phyloP scores from a whole-genome alignment of 2,888 invertebrate species.

The Aporophyla lueneburgensis region DNA sequence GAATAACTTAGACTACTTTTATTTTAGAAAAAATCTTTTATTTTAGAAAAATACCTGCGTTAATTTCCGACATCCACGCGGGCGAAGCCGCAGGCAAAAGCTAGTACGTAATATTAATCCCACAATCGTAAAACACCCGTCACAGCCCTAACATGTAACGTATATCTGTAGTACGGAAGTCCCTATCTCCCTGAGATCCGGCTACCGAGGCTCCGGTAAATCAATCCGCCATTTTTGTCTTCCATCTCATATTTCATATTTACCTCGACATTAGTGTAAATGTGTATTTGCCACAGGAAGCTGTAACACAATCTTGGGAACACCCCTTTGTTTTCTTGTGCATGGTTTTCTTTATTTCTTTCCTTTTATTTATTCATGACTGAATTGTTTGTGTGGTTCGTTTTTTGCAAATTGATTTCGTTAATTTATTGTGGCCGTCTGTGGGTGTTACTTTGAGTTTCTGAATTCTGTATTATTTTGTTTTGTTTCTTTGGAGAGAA shows the following conservation, averaged over 20 bases:
- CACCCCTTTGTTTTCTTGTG: conserved; percentile 63
- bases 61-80: too few species aligned
- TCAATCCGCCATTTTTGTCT: conserved; percentile 80
- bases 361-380: conserved; percentile 67
- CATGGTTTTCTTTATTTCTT: conserved; percentile 61
- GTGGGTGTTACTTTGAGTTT: conserved; percentile 16
- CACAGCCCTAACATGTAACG: conserved; percentile 61
- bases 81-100: too few species aligned
- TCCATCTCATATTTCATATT: conserved; percentile 80
- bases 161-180: conserved; percentile 65
- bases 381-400: conserved; percentile 64
- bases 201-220: conserved; percentile 77
- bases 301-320: conserved; percentile 72
- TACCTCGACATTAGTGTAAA: conserved; percentile 79
- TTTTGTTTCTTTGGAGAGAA: background rate
- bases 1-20: too few species aligned
- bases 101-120: conserved; percentile 10
- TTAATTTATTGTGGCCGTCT: conserved; percentile 35
- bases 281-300: conserved; percentile 74
- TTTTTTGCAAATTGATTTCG: conserved; percentile 67
- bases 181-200: conserved; percentile 74
- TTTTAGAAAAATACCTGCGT: too few species aligned
- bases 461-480: background rate
- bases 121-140: conserved; percentile 1
- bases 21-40: too few species aligned